A percentile compares a stretch with the other conserved stretches of the same genome.
Conservation (phyloP, 2,797 vertebrate species). For the Silurus aristotelis region DNA sequence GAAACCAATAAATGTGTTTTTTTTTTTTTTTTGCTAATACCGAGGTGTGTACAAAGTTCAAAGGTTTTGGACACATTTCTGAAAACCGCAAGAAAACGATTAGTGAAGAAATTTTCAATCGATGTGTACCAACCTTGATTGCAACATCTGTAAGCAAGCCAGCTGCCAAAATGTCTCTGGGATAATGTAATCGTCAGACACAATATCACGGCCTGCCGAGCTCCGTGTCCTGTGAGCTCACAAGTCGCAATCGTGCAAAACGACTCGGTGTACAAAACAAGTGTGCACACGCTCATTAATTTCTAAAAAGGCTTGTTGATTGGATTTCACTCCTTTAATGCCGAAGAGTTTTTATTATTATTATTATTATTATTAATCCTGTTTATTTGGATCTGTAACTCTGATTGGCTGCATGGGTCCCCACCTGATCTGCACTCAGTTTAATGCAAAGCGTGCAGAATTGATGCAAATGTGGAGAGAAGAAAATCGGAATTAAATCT, state of each 20-base stretch:
- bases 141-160: background rate
- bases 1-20: no score
- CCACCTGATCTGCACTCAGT: no score
- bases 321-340: background rate
- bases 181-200: background rate
- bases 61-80: background rate
- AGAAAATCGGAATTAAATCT: no score
- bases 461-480: no score
- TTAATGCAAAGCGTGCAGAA: no score
- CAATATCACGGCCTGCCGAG: background rate
- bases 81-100: background rate
- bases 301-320: background rate
- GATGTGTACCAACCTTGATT: background rate
- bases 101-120: background rate
- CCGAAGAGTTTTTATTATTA: no score
- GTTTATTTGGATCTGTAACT: background rate
- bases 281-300: background rate
- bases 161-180: background rate
- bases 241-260: background rate
- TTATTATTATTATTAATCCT: no score
- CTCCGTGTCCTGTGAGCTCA: background rate
- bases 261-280: background rate
- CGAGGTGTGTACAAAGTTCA: background rate
- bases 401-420: background rate
- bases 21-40: background rate